Conservation (phyloP, 2,888 invertebrate species). For the Autographa gamma region DNA sequence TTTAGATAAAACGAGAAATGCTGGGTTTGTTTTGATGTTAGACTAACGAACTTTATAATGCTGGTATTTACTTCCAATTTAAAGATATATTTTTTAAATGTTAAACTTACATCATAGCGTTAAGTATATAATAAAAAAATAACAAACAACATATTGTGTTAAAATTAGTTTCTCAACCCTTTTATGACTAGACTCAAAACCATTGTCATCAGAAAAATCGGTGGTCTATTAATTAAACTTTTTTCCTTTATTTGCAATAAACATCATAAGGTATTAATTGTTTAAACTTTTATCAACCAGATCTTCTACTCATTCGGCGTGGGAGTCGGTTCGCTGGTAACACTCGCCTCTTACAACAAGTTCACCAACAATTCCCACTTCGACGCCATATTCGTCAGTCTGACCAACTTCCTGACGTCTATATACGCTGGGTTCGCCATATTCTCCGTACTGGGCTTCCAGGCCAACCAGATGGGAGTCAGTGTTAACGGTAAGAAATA, state of each 20-base stretch:
- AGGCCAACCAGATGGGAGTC: conserved; percentile 90
- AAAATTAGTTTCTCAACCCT: too few relatives aligned
- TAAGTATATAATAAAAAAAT: too few relatives aligned
- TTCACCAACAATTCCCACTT: conserved; percentile 92
- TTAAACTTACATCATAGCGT: too few relatives aligned
- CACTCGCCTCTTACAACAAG: conserved; percentile 92
- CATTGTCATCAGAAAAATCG: too few relatives aligned
- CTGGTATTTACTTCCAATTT: neutral
- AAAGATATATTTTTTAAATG: too few relatives aligned
- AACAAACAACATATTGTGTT: too few relatives aligned
- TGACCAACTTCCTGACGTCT: conserved; percentile 92
- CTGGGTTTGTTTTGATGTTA: conserved; percentile 30
- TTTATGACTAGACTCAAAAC: too few relatives aligned
- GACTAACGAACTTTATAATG: neutral
- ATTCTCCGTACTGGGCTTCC: conserved; percentile 93
- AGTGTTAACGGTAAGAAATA: conserved; percentile 86
- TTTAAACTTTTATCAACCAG: conserved; percentile 70
- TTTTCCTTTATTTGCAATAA: too few relatives aligned
- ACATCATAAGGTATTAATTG: neutral
- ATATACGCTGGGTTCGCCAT: conserved; percentile 94
- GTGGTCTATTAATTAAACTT: too few relatives aligned
- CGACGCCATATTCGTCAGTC: conserved; percentile 92
- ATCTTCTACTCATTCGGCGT: conserved; percentile 95
- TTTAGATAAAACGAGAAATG: conserved; percentile 20
- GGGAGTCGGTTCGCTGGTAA: conserved; percentile 92